phyloP scores from a whole-genome alignment of 1,140 invertebrate genomes.

The Lepidostoma basale region DNA sequence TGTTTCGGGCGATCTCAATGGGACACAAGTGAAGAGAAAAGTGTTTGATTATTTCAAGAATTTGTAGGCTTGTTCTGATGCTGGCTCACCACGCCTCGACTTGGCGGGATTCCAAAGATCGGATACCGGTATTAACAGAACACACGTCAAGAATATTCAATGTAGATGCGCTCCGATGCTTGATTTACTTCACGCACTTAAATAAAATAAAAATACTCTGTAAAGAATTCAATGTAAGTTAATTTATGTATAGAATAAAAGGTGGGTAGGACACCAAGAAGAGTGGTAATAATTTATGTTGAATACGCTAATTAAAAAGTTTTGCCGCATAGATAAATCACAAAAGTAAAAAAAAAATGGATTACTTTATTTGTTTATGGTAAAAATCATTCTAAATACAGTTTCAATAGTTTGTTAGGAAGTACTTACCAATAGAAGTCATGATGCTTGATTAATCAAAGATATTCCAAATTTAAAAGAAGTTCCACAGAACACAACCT shows the following conservation, averaged over 20 bases:
- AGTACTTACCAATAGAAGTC: conserved; percentile 17
- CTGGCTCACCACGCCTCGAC: conserved; percentile 9
- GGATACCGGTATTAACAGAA: conserved; percentile 12
- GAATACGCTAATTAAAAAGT: not conserved
- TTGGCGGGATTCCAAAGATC: conserved; percentile 15
- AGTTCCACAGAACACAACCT: conserved; percentile 3
- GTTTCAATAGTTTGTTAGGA: no score
- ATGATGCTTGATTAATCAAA: conserved; percentile 1
- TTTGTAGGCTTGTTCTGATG: not conserved
- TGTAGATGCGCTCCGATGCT: not conserved
- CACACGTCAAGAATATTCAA: conserved; percentile 23
- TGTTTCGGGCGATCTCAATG: not conserved
- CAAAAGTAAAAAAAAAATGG: not conserved
- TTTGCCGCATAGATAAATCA: not conserved
- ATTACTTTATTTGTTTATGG: not conserved
- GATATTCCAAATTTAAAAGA: conserved; percentile 2
- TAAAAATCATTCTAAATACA: not conserved
- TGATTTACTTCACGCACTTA: not conserved
- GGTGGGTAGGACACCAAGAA: not conserved
- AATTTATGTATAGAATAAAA: no score
- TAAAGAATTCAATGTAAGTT: no score
- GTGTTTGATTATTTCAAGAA: not conserved
- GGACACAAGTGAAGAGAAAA: not conserved
- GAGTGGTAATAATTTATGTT: not conserved
- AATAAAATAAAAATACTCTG: not conserved